Conservation (phyloP, 2,797 vertebrate species). For the Merluccius polli region DNA sequence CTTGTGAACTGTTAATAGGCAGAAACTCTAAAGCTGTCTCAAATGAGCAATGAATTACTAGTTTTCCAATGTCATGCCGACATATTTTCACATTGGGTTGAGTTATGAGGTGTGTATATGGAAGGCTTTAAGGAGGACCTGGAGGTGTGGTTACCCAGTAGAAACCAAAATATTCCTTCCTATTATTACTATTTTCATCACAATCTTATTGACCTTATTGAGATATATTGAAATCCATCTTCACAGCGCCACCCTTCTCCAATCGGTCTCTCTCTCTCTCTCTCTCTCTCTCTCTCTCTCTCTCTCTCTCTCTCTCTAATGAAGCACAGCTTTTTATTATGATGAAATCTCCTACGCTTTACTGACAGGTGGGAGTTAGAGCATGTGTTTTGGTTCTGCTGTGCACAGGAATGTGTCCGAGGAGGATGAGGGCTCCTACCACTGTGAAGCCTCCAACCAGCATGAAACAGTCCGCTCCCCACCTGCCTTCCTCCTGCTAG, state of each 20-base stretch:
- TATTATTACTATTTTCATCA: no score
- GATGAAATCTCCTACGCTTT: no score
- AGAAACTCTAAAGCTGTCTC: neutral
- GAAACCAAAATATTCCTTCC: neutral
- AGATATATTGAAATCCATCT: no score
- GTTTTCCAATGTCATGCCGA: neutral
- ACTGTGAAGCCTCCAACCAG: slow-evolving; percentile 70
- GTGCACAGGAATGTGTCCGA: slow-evolving; percentile 66
- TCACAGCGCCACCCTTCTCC: no score
- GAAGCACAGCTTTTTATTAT: no score
- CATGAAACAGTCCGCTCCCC: slow-evolving; percentile 60
- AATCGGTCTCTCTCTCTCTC: neutral
- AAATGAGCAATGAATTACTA: neutral
- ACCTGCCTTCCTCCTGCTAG: slow-evolving; percentile 62
- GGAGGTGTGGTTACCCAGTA: no score
- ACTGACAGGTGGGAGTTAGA: no score
- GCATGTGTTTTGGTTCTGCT: neutral
- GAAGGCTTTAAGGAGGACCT: neutral
- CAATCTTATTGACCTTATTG: no score
- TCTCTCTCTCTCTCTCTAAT: neutral
- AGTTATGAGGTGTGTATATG: neutral
- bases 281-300: neutral
- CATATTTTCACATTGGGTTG: neutral
- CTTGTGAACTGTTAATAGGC: neutral
- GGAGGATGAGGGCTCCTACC: slow-evolving; percentile 71